Conservation (phyloP, 2,797 vertebrate species). For the Spinibarbus caldwelli region DNA sequence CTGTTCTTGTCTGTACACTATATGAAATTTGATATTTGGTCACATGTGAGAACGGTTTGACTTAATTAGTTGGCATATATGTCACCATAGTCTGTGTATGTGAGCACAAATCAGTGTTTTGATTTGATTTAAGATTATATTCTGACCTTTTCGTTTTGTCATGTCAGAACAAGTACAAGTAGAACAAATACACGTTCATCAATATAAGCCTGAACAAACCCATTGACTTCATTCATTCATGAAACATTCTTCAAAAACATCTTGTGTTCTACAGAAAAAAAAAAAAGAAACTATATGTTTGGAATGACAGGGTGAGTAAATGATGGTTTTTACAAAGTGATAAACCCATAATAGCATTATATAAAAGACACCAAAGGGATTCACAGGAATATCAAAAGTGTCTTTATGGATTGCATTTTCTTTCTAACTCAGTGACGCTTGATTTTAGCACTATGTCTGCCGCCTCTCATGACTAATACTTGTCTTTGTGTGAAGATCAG, state of each 20-base stretch:
- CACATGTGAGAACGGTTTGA: not conserved
- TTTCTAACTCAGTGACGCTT: not conserved
- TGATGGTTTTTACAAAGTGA: not conserved
- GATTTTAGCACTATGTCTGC: not conserved
- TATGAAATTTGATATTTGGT: not conserved
- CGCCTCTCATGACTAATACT: not conserved
- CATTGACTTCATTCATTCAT: not conserved
- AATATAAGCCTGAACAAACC: not conserved
- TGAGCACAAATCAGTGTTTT: not conserved
- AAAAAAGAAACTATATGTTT: not conserved
- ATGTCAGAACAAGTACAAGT: not conserved
- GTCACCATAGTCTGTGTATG: not conserved
- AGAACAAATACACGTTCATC: not conserved
- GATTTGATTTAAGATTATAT: not conserved
- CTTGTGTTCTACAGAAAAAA: not conserved
- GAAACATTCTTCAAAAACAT: not conserved
- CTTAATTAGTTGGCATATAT: not conserved
- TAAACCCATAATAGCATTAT: not conserved
- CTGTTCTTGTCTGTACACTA: not conserved
- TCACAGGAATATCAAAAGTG: not conserved
- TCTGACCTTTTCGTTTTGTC: not conserved
- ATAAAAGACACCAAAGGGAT: not conserved
- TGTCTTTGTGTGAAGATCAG: constrained; percentile 5
- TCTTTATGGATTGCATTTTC: not conserved
- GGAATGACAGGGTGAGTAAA: not conserved